Base-by-base conservation (phyloP, 2,888 invertebrate genomes). In the Chirona hameri region DNA sequence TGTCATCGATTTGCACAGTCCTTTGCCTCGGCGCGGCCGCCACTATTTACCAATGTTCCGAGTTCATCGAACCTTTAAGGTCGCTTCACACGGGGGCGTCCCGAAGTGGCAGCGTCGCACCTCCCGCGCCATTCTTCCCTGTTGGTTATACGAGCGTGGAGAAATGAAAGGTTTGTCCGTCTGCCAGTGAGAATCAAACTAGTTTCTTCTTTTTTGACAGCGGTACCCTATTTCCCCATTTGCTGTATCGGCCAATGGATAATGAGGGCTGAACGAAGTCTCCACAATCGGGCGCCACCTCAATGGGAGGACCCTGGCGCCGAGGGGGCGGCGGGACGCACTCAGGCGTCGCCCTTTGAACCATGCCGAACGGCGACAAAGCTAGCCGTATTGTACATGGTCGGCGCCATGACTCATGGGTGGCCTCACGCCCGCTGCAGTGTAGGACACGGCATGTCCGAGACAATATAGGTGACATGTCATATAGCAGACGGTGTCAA, bases 121-220 rank as follows among this genome's bases (percentile, higher is more conserved):
- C 29, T n/a, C 60, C 29, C 69, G 29, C 12, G 14, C 12, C 27
- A 29, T 69, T 29, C 69, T 69, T 15, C 14, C 69, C 29, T 69
- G 69, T 69, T 27, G 69, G 29, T 69, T 29, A 12, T 69, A 69
- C 69, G 69, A 69, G 29, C 69, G 69, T 29, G 29, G 69, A 69
- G 29, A 69, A 69, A n/a, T 12, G 29, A 29, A 29, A 69, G 69
- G 69, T 29, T 29, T 29, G 29, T 29, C 69, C 69, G 2, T 2
- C 69, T 69, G 69, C 29, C 69, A 69, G 29, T 69, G 69, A 29
- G 69, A 69, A 69, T 69, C 69, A 69, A 69, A 69, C 69, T 27
- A 29, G 69, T 69, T 69, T 69, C 69, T 69, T 69, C 29, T n/a
- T 29, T n/a, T 69, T 12, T 69, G 69, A 69, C 69, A 69, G 69